Percentiles rank a stretch among this genome's conserved stretches.
phyloP scores from a whole-genome alignment of 2,797 vertebrate species.

The Pristis pectinata region DNA sequence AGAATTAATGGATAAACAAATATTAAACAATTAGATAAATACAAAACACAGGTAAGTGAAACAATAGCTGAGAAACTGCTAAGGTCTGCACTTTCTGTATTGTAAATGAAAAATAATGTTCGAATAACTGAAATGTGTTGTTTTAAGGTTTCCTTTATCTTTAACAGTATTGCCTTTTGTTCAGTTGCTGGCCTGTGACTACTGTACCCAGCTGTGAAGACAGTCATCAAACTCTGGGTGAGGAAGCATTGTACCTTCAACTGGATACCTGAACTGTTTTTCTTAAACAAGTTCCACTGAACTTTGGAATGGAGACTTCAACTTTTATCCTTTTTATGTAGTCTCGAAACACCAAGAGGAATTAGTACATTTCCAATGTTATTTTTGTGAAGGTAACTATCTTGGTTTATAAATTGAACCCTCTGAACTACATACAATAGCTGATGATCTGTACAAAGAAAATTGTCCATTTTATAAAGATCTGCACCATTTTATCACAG shows the following conservation, averaged over 20 bases:
- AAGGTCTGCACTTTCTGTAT: background rate
- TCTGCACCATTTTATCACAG: background rate
- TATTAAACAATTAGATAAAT: background rate
- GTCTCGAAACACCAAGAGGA: background rate
- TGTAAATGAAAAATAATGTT: background rate
- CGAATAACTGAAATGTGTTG: background rate
- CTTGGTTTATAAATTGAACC: background rate
- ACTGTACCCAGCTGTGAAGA: background rate
- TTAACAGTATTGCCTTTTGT: no score
- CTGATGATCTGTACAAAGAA: background rate
- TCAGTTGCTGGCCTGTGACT: background rate
- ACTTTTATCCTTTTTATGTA: background rate
- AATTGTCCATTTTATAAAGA: background rate
- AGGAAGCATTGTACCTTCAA: background rate
- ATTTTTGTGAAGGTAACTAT: background rate
- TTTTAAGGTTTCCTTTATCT: background rate
- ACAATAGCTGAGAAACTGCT: background rate
- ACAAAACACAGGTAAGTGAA: background rate
- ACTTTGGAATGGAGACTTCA: background rate
- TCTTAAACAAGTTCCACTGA: background rate
- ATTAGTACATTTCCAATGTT: background rate
- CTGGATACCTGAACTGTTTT: background rate
- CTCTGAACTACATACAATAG: background rate
- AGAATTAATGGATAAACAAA: background rate
- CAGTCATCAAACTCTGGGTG: background rate